A percentile compares a stretch with the other conserved stretches of the same genome.
Evolutionary conservation across 2,888 invertebrate species (phyloP).

Genomic region (Chrysotoxum bicinctum): DNA sequence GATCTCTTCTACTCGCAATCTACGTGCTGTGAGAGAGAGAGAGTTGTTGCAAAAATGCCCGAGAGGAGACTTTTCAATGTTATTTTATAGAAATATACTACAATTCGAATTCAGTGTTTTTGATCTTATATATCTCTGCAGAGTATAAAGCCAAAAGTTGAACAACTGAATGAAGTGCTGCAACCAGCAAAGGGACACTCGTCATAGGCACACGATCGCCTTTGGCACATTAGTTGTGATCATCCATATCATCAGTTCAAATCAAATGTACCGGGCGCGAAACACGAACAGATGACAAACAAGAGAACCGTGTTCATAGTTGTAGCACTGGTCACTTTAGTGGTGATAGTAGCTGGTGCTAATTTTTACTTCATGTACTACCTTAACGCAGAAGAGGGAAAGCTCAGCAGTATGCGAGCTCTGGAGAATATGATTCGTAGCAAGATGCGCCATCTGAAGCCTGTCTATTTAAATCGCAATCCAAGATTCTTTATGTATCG

Average conservation of each 20-base stretch:
- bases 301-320: constrained; percentile 78
- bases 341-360: constrained; percentile 77
- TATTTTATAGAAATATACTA: constrained; percentile 40
- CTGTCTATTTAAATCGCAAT: constrained; percentile 80
- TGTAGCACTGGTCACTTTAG: constrained; percentile 77
- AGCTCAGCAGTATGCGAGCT: constrained; percentile 81
- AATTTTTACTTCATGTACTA: constrained; percentile 82
- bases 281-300: constrained; percentile 74
- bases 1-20: not conserved
- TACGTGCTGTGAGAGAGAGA: constrained; percentile 30
- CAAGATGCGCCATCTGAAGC: constrained; percentile 80
- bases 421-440: constrained; percentile 80
- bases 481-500: constrained; percentile 81
- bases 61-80: constrained; percentile 54
- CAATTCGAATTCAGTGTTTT: constrained; percentile 14
- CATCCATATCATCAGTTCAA: constrained; percentile 65
- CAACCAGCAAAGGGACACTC: constrained; percentile 61
- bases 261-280: constrained; percentile 59
- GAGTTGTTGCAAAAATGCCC: constrained; percentile 41
- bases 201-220: constrained; percentile 58
- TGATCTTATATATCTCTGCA: constrained; percentile 44
- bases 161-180: constrained; percentile 67
- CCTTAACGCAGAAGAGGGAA: constrained; percentile 79
- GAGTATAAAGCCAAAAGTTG: constrained; percentile 46
- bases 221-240: constrained; percentile 65